phyloP scores from a whole-genome alignment of 2,888 invertebrate genomes.

The Caenorhabditis sp. region DNA sequence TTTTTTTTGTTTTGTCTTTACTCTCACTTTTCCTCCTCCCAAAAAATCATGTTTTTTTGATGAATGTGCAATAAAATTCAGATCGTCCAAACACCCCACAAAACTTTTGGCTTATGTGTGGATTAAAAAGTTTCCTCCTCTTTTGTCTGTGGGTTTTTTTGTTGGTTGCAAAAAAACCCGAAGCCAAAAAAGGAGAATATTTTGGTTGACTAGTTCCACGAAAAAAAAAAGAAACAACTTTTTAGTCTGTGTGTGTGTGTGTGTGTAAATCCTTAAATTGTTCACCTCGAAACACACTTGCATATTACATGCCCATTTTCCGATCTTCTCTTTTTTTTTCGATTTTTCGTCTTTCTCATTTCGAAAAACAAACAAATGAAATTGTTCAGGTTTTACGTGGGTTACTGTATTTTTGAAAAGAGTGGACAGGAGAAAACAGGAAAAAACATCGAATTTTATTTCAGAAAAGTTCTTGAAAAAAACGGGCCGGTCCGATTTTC shows the following conservation, averaged over 20 bases:
- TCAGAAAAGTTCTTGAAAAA: too few species aligned
- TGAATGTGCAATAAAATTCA: neutral
- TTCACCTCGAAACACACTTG: conserved; percentile 7
- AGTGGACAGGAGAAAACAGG: too few species aligned
- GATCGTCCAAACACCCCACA: conserved; percentile 8
- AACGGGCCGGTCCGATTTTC: too few species aligned
- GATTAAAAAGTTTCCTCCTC: neutral
- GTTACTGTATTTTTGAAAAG: too few species aligned
- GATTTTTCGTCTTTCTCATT: conserved; percentile 9
- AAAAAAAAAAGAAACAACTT: neutral
- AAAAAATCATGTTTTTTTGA: neutral
- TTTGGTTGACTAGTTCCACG: neutral
- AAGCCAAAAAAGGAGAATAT: neutral
- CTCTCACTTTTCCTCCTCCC: neutral
- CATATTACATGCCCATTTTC: conserved; percentile 27
- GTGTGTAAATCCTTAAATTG: neutral
- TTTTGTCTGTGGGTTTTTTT: too few species aligned
- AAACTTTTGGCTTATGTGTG: neutral
- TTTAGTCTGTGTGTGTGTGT: too few species aligned
- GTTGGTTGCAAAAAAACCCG: neutral
- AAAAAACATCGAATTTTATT: too few species aligned
- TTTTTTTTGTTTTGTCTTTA: neutral
- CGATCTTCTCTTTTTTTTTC: neutral
- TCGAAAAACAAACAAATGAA: conserved; percentile 11
- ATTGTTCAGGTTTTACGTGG: too few species aligned